Evolutionary conservation across 2,113 vertebrate species (phyloP), one percentile per base, ranked within the genome.

Genomic region (Lanius ludovicianus): DNA sequence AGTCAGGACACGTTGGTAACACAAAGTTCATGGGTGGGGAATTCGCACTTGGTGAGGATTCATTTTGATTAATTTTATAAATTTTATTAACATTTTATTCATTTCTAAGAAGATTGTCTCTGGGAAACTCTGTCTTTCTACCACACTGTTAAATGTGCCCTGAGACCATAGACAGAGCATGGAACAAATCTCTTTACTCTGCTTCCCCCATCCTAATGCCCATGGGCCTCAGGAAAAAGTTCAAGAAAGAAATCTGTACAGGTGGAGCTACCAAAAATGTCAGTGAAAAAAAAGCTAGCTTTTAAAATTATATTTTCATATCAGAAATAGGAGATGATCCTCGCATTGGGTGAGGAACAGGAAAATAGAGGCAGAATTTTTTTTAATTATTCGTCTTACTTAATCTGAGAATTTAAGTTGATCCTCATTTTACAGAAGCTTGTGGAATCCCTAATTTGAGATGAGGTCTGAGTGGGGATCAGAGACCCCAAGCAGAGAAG

Each of bases 361-460:
- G 23, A 86, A 95, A 93, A 89, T 52, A 89, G 86, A 93, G 90
- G 25, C 64, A 59, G 95, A 89, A 59, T 70, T 78, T 95, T 97
- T 90, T 95, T 94, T 92, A 94, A 94, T 96, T 96, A 93, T 96
- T 92, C 94, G 68, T 93, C 41, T 83, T 55, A 74, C 57, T 96
- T 95, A 97, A 96, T 92, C 94, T 95, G 91, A 95, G 95, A 93
- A 63, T 93, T 95, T 90, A 92, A 95, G 79, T 95, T 95, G 84
- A 97, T 96, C 93, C 93, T 96, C 63, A 79, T 96, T 95, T 93
- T 88, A 50, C 64, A 87, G 95, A 91, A 96, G 93, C 85, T 86
- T 67, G 68, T 81, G 83, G 60, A 95, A 97, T 96, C 84, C 95
- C 60, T 95, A 92, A 89, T 95, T 90, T 90, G 73, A 55, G 83